Conservation (phyloP, 2,797 vertebrate genomes). For the Pangasius sanitwongsei region DNA sequence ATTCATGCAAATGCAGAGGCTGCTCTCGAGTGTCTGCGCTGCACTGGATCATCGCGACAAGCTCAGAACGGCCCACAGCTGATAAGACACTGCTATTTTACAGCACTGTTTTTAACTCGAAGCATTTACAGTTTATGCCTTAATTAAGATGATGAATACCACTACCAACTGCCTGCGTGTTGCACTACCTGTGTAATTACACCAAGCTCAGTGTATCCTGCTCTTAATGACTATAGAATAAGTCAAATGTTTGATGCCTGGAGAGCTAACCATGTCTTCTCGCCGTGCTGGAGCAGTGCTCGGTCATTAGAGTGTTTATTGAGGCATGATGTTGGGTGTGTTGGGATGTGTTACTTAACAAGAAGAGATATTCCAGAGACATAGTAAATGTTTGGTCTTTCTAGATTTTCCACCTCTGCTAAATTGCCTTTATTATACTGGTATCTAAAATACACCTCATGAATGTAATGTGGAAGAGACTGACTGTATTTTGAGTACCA, state of each 20-base stretch:
- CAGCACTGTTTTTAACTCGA: conserved; percentile 49
- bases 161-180: conserved; percentile 51
- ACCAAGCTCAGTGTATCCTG: conserved; percentile 58
- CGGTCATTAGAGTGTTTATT: conserved; percentile 54
- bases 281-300: conserved; percentile 52
- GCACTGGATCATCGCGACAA: background rate
- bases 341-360: conserved; percentile 1
- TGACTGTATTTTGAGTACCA: background rate
- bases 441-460: background rate
- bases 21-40: conserved; percentile 4
- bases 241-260: conserved; percentile 57
- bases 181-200: conserved; percentile 62
- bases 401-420: background rate
- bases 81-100: conserved; percentile 41
- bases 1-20: conserved; percentile 43
- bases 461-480: background rate
- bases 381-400: background rate
- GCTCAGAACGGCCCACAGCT: conserved; percentile 14
- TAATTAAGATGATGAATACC: conserved; percentile 61
- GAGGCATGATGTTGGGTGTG: conserved; percentile 32
- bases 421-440: background rate
- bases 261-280: conserved; percentile 57
- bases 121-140: conserved; percentile 58
- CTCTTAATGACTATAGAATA: conserved; percentile 60
- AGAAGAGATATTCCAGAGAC: conserved; percentile 29